Base-by-base conservation (phyloP, 2,797 vertebrate genomes). In the Gymnoscopelus microlampas region DNA sequence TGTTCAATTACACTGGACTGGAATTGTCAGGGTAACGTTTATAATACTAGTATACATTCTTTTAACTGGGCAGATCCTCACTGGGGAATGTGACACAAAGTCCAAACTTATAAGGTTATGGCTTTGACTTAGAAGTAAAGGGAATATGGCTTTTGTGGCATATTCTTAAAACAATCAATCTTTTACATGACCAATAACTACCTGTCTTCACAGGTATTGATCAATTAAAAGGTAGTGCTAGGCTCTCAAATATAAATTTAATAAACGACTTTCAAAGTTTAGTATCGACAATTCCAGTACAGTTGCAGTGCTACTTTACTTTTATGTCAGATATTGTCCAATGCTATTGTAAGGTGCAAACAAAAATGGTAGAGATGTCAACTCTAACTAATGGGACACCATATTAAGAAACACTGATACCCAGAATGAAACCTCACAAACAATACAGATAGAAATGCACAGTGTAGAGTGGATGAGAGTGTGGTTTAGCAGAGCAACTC, bases 391-490 rank as follows among this genome's bases (percentile, higher is more conserved):
- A 44, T 53, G 48, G 58, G 51, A 64, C 65, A 53, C n/a, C 35
- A 66, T 24, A 56, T 56, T 48, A 14, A 3, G 2, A 44, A 44
- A 44, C 39, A 44, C 6, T 44, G 10, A 7, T 23, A 23, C 7
- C 14, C n/a, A 54, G 7, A 54, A 24, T 64, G 71, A 75, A 64
- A 4, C 44, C 53, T 66, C 54, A 73, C 9, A 54, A 57, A 66
- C 23, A 54, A 19, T 19, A 54, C 19, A 26, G 14, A 66, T 0
- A n/a, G 68, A 76, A 70, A 67, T 1, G 6, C 53, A 51, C 9
- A 23, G 71, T 1, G 48, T 44, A 61, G 23, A 64, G 48, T 35
- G 59, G 26, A 64, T 66, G 35, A 63, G 14, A 26, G 44, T 56
- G 5, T 47, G 5, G 23, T 66, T 47, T 53, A 35, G 12, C 13